Evolutionary conservation across 2,113 vertebrate genomes (phyloP), one percentile per base, ranked within the genome.

Genomic region (Saimiri boliviensis): DNA sequence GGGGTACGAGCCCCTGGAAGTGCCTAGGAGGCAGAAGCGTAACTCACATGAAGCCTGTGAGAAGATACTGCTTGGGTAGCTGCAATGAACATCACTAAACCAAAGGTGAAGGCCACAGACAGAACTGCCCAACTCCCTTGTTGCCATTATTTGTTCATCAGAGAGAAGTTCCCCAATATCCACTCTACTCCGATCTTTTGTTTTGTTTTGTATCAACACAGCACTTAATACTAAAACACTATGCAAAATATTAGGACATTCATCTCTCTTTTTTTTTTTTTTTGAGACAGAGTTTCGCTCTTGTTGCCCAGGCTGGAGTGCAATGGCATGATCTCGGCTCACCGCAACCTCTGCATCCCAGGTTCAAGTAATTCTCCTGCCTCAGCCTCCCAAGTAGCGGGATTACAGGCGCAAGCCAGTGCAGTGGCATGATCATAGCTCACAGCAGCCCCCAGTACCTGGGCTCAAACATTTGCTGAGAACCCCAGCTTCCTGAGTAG

Each of bases 11-110:
- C 89, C 93, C 77, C 93, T 85, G 37, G 96, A 97, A 23, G 87
- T 82, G 89, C 97, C 98, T 98, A 86, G 19, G 30, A 68, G 12
- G 27, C 0, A 21, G 82, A 47, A 71, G 4, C 27, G 20, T 58
- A 45, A 84, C n/a, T 73, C 42, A 7, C 40, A 8, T 21, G 45
- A 96, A 92, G 6, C n/a, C 70, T 70, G 20, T 4, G 20, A 86
- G 58, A 56, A 94, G 86, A 73, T 25, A 40, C 3, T 87, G n/a
- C 56, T 88, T n/a, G 0, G 81, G 5, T 30, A 68, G 58, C 47
- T 74, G 17, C 74, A 13, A 17, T 2, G 6, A 54, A 7, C 5
- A 27, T 49, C 20, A 52, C 63, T 58, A n/a, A 79, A 63, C 35
- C 35, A 30, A 74, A 21, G 6, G 37, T 0, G 2, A 71, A 66